Evolutionary conservation across 2,113 vertebrate genomes (phyloP), one percentile per base, ranked within the genome.

Genomic region (Sylvietta virens): DNA sequence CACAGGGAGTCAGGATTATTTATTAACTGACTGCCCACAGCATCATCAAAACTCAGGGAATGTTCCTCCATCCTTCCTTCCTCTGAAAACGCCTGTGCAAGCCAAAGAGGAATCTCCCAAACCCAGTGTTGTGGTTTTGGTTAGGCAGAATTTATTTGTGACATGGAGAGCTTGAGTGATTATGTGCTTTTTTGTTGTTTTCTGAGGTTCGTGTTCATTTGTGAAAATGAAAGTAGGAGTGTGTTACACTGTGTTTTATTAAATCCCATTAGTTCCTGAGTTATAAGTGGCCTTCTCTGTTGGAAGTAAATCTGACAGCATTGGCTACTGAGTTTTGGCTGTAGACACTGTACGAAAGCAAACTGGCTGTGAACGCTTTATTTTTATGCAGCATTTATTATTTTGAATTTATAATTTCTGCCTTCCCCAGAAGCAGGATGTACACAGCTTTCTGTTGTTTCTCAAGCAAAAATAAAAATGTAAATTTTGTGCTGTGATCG

Each of bases 261-360:
- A 91, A 91, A 94, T 89, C 94, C 64, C 62, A 61, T 90, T 84
- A 88, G 40, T 61, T 86, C 83, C 73, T 77, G 54, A 80, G 77
- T 60, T 89, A 51, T 91, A 94, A 96, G 80, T 80, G 83, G 83
- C 58, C 91, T 73, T 91, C 90, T 81, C 80, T 62, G 69, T 20
- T 73, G 70, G 86, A 95, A 91, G 88, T 40, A 91, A 92, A 89
- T 61, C 61, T 82, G 65, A 30, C 30, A 67, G 58, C 20, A 27
- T 2, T 89, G 86, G 86, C 92, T 50, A 77, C 40, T 70, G 86
- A 91, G 47, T 89, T 93, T 90, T 7, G 6, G 40, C 81, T 85
- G 45, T 7, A 57, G 48, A 64, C 23, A 19, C 28, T 3, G 1
- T 11, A n/a, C 8, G 12, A 91, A 91, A 82, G 37, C 70, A 91